Base-by-base conservation (phyloP, 2,888 invertebrate genomes). In the Cremastobaeus sp. region DNA sequence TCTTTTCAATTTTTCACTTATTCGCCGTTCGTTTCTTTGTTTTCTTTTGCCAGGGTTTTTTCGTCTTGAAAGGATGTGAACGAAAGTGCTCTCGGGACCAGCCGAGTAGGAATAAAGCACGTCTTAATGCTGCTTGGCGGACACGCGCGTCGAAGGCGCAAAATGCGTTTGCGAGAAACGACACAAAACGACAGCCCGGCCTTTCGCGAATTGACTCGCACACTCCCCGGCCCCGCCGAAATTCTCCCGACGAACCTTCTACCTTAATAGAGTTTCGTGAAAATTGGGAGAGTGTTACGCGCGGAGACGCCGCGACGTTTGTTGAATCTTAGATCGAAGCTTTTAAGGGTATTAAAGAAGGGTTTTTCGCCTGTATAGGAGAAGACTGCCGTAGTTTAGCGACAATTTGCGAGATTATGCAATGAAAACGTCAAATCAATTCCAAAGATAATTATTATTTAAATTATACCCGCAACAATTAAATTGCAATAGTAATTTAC, bases 121-220 rank as follows among this genome's bases (percentile, higher is more conserved):
- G 54, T 47, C 69, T 74, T 74, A 74, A 70, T 65, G 65, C 65
- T 43, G 73, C 37, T 30, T 47, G 65, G 43, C 65, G 74, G 74
- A 64, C 69, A 70, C 70, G 62, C 60, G 70, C 60, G n/a, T n/a
- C 57, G 54, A 41, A 62, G 52, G 77, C 77, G 74, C 71, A 74
- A 77, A 76, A 76, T 60, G 75, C 75, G 69, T 54, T 73, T 69
- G 76, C 75, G 74, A 77, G 76, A 72, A 76, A 74, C 74, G 75
- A 70, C 76, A 71, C 75, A 75, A 77, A 77, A 76, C 75, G 76
- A 77, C 57, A 60, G 71, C 68, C 64, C 45, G 54, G 74, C 71
- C 74, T 62, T 71, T 74, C 76, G 76, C 73, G 76, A 77, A 76
- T 78, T 74, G 74, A 66, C 73, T 68, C 64, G 65, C 70, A 48